Evolutionary conservation across 2,797 vertebrate genomes (phyloP).

Genomic region (Poecile montanus): DNA sequence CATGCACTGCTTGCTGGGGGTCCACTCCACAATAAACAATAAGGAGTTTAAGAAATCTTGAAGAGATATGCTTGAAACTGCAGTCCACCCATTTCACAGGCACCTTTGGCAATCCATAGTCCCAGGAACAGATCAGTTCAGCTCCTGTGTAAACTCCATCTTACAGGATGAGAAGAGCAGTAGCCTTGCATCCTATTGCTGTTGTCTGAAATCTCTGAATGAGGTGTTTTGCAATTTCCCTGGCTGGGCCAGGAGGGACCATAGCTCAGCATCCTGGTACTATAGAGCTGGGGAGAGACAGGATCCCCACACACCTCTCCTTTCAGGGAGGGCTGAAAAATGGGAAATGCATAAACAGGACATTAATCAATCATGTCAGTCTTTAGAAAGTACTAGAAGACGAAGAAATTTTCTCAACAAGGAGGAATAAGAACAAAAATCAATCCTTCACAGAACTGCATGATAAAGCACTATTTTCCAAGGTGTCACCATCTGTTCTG

Average conservation of each 20-base stretch:
- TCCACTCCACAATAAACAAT: neutral
- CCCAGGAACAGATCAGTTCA: neutral
- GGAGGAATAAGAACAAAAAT: neutral
- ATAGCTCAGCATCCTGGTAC: neutral
- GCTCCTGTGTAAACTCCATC: neutral
- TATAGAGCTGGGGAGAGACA: neutral
- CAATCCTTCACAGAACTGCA: neutral
- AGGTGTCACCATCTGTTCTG: constrained; percentile 25
- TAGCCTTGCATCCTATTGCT: rapidly evolving
- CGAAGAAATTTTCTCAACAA: neutral
- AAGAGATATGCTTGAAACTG: neutral
- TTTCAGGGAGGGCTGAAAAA: neutral
- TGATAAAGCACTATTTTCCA: neutral
- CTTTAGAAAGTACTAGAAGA: neutral
- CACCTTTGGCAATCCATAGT: neutral
- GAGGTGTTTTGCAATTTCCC: neutral
- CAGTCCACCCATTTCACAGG: neutral
- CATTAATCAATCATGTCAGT: neutral
- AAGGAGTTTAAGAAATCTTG: neutral
- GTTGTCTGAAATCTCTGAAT: neutral
- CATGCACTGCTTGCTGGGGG: neutral
- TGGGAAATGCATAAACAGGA: neutral
- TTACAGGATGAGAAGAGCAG: neutral
- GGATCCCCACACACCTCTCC: neutral
- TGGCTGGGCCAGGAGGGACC: neutral